Base-by-base conservation (phyloP, 92 coral and sea anemone genomes). In the Pocillopora meandrina region DNA sequence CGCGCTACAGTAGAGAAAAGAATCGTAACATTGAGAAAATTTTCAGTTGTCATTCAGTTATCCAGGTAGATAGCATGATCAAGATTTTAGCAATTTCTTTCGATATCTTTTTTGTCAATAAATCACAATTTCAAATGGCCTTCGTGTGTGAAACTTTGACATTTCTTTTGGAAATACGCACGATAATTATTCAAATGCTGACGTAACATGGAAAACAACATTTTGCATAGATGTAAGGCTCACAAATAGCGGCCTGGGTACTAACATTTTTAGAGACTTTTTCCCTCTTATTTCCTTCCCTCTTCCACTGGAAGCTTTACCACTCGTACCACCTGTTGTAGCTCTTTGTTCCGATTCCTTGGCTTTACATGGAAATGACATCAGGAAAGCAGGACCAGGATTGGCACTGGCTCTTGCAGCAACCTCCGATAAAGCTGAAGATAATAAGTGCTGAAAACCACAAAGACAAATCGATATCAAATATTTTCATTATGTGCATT, bases 301-400 rank as follows among this genome's bases (percentile, higher is more conserved):
- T 72, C 71, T 76, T 23, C 84, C 88, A 76, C 74, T 90, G 68
- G 58, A 61, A 47, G 61, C 68, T 87, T 72, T 79, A 56, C 52
- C 66, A 73, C 62, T 81, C 62, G 62, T 65, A 9, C 52, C 52
- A 42, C 21, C 18, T 57, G 68, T 12, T 58, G 69, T 6, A 65
- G 71, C 60, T 34, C 49, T 82, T 76, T 49, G 70, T 76, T 85
- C 92, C 12, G 87, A 87, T 57, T 86, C 91, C 56, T 93, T 90
- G 62, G 83, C 77, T 52, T 36, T 80, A 77, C 93, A 92, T 20
- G 98, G 98, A 77, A 95, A 95, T 35, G 89, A 69, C 72, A 94
- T 89, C n/a, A 84, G 42, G 78, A 76, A 95, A 9, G 94, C 90
- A 12, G 98, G 98, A 18, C 98, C 95, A 23, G 83, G 90, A 56